phyloP scores from a whole-genome alignment of 1,140 invertebrate species.

The Hylaeus anthracinus region DNA sequence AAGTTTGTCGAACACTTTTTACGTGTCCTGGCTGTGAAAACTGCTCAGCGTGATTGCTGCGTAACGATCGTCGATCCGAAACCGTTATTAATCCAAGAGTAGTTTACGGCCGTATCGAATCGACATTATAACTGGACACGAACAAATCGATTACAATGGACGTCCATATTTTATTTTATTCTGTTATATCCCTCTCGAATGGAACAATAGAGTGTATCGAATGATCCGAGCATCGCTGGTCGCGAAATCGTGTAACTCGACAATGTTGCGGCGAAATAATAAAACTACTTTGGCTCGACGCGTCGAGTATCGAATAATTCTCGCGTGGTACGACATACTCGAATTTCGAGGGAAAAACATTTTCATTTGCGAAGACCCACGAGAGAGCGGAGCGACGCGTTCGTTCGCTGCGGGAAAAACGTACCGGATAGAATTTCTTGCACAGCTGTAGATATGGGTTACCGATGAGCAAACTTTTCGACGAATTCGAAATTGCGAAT shows the following conservation, averaged over 20 bases:
- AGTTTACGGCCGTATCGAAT: background rate
- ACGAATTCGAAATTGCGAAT: too few species aligned
- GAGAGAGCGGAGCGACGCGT: too few species aligned
- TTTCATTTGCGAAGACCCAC: too few species aligned
- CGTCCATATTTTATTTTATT: background rate
- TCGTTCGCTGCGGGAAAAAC: too few species aligned
- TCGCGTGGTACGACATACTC: background rate
- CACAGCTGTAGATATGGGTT: too few species aligned
- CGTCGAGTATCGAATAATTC: background rate
- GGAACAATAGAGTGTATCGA: slow-evolving; percentile 23
- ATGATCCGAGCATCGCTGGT: background rate
- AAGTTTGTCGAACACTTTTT: slow-evolving; percentile 6
- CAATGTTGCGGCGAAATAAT: too few species aligned
- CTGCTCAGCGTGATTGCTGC: slow-evolving; percentile 28
- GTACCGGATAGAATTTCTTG: too few species aligned
- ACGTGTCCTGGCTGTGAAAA: slow-evolving; percentile 37
- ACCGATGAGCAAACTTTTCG: too few species aligned
- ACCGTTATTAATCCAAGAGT: slow-evolving; percentile 41
- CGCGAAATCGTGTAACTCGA: too few species aligned
- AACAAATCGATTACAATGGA: background rate
- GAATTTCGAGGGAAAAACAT: too few species aligned
- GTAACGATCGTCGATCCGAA: slow-evolving; percentile 51
- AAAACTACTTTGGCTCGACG: too few species aligned
- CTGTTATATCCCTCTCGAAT: background rate
- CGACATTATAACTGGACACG: background rate